Evolutionary conservation across 1,140 invertebrate genomes (phyloP), one percentile per base, ranked within the genome.

Genomic region (Bombus confusus): DNA sequence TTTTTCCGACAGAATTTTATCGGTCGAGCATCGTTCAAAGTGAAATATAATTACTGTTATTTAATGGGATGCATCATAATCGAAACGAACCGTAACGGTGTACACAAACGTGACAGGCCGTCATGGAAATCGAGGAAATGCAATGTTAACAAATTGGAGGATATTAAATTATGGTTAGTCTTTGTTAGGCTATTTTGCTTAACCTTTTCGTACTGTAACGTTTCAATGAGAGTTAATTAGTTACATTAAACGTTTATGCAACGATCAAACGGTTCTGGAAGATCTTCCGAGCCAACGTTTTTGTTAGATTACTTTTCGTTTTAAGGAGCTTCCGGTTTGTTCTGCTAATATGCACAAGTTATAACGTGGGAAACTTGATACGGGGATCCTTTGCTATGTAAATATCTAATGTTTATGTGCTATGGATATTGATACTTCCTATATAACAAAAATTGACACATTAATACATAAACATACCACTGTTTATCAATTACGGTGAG

Each of bases 21-120:
- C 3, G 10, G 37, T 10, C 25, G 37, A 34, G 8, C 22, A 81
- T 57, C n/a, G 18, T 43, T 73, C 28, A 39, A n/a, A 39, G 43
- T 13, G 12, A 28, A 18, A 69, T 52, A 25, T 74, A 80, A 69
- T 80, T 80, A 52, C 43, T 10, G 62, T 47, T 64, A 64, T 62
- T 73, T 43, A 28, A 25, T 34, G 6, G n/a, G 25, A 10, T 22
- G 9, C 8, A 64, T 43, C 5, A 43, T 64, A 59, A 82, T 25
- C 10, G 34, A 47, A 62, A 74, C 25, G 12, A 34, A 59, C 18
- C 68, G 28, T 59, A 59, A 39, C 25, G 3, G 59, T n/a, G 3
- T 13, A 34, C 12, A n/a, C 1, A 34, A 18, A 9, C 34, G 12
- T 9, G 15, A 18, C 25, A 13, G 4, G 4, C 9, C 43, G 31